Evolutionary conservation across 2,113 vertebrate species (phyloP), one percentile per base, ranked within the genome.

Genomic region (Genyomyrus donnyi): DNA sequence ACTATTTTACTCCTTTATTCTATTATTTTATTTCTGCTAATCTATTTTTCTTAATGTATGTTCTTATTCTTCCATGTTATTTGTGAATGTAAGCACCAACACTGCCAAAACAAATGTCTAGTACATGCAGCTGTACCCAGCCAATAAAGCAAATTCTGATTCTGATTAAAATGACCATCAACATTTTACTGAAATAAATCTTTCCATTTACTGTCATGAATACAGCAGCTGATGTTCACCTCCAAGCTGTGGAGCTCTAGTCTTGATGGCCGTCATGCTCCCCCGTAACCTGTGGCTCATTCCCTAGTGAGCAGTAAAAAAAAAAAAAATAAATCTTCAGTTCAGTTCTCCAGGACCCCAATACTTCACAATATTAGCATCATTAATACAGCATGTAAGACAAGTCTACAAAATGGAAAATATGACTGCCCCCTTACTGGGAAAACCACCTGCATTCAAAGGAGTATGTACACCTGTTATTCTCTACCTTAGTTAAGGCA

Each of bases 171-270:
- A n/a, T 31, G 0, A 53, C 49, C 35, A 8, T 31, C 24, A 52
- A 87, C 31, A 56, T 17, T 17, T 24, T 52, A 3, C 85, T 52
- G 85, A 31, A 35, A 52, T 8, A 35, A 52, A 9, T 31, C 3
- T 39, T 80, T 17, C 17, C 31, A 15, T 11, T 53, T 31, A 7
- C 13, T 45, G 42, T n/a, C 15, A 27, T 19, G 52, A 85, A 85
- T 48, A 85, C 83, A 48, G 9, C 21, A 74, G 24, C 39, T 80
- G 58, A 48, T 11, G n/a, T 13, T 46, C 80, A 99, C 98, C 98
- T 97, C 98, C 98, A 56, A 99, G 92, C 6, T 97, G 97, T 31
- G 98, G 98, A 10, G 98, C 98, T 94, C 97, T 96, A 86, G 97
- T 97, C 93, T 95, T 98, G 91, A 99, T 95, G 35, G 98, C 97